phyloP scores from a whole-genome alignment of 2,888 invertebrate genomes.

The Eilema griseolum region DNA sequence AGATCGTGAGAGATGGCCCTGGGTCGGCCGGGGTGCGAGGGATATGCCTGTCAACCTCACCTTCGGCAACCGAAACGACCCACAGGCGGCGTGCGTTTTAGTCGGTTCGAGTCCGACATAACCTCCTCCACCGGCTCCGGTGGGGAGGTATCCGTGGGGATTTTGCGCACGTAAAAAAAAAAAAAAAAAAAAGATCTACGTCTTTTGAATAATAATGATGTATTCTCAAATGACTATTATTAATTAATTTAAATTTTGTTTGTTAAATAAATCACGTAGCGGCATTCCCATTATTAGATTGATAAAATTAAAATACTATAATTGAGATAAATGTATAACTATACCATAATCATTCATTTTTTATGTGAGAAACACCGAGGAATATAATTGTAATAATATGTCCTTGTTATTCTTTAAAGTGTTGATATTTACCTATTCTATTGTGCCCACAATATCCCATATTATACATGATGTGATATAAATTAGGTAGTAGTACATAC shows the following conservation, averaged over 20 bases:
- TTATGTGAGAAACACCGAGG: neutral
- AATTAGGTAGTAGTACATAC: too few relatives aligned
- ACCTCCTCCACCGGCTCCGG: too few relatives aligned
- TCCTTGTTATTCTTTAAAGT: neutral
- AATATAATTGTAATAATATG: neutral
- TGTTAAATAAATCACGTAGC: neutral
- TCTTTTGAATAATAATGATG: conserved; percentile 6
- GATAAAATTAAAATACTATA: conserved; percentile 7
- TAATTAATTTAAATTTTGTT: conserved; percentile 1
- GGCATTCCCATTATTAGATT: neutral
- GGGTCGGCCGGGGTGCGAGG: too few relatives aligned
- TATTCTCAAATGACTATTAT: conserved; percentile 7
- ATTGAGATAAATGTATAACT: neutral
- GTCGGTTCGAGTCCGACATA: too few relatives aligned
- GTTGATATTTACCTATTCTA: neutral
- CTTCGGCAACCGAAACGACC: too few relatives aligned
- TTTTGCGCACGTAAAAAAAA: too few relatives aligned
- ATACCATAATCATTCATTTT: neutral
- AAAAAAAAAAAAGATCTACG: conserved; percentile 9
- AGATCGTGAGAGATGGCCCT: too few relatives aligned
- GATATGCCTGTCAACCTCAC: too few relatives aligned
- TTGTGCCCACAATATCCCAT: neutral
- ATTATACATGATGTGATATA: too few relatives aligned
- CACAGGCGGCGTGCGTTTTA: too few relatives aligned
- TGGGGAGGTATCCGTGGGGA: too few relatives aligned